phyloP scores from a whole-genome alignment of 2,888 invertebrate species.

The Scaptodrosophila latifasciaeformis region DNA sequence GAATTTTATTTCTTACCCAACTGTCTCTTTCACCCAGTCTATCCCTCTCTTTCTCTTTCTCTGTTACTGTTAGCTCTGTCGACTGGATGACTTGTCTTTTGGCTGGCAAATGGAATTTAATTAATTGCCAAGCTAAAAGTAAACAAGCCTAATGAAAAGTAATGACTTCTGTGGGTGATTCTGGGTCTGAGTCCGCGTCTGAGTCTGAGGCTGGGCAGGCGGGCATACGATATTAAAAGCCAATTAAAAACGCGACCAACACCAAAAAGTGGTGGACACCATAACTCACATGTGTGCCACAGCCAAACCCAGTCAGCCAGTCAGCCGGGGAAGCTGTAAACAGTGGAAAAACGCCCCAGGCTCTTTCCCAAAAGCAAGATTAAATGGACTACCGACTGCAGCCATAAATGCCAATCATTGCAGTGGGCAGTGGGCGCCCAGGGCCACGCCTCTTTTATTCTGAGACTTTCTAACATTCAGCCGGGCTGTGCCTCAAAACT shows the following conservation, averaged over 20 bases:
- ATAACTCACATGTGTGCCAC: constrained; percentile 14
- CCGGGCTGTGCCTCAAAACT: too few species aligned
- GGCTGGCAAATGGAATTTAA: constrained; percentile 21
- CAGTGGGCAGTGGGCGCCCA: too few species aligned
- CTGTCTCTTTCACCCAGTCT: too few species aligned
- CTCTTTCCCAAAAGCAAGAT: constrained; percentile 3
- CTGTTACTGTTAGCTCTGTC: too few species aligned
- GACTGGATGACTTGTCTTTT: too few species aligned
- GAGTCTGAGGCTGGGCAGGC: background rate
- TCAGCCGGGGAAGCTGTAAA: background rate
- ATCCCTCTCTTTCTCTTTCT: too few species aligned
- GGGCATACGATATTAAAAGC: constrained; percentile 32
- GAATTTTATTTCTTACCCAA: constrained; percentile 11
- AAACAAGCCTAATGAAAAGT: constrained; percentile 25
- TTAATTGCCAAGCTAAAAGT: constrained; percentile 20
- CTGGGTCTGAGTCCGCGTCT: too few species aligned
- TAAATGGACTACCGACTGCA: background rate
- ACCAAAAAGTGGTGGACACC: background rate
- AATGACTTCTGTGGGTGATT: too few species aligned
- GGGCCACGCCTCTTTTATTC: too few species aligned
- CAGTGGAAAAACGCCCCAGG: constrained; percentile 13
- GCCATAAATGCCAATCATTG: constrained; percentile 45
- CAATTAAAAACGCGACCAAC: constrained; percentile 22
- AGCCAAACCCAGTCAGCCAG: too few species aligned
- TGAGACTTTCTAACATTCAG: too few species aligned